Conservation (phyloP, 2,888 invertebrate genomes). For the Margaritifera margaritifera region DNA sequence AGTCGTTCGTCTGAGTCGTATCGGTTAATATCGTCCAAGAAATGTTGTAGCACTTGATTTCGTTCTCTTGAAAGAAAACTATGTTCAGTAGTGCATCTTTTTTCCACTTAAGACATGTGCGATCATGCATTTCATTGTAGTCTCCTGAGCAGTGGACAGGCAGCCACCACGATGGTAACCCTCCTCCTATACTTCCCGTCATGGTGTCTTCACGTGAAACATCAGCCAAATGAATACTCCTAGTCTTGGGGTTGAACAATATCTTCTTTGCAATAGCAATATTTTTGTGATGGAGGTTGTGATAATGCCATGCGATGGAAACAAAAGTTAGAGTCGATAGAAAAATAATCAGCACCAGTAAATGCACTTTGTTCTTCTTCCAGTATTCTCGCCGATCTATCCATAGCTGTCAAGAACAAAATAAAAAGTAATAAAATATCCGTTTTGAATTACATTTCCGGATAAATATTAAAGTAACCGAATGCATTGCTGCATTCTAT, state of each 20-base stretch:
- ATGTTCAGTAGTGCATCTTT: conserved; percentile 51
- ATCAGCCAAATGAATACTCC: conserved; percentile 39
- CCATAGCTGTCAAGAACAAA: conserved; percentile 37
- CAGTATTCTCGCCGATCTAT: conserved; percentile 37
- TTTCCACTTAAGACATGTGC: conserved; percentile 60
- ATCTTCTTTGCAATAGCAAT: conserved; percentile 51
- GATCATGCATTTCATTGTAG: conserved; percentile 44
- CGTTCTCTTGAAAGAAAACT: conserved; percentile 33
- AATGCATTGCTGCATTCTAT: no score
- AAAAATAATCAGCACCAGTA: conserved; percentile 57
- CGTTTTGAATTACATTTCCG: no score
- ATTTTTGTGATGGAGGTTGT: conserved; percentile 41
- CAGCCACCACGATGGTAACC: conserved; percentile 56
- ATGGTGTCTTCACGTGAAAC: conserved; percentile 34
- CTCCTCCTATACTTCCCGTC: conserved; percentile 42
- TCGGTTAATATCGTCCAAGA: conserved; percentile 85
- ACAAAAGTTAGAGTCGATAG: conserved; percentile 50
- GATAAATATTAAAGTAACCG: no score
- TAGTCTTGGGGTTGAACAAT: conserved; percentile 50
- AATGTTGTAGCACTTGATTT: conserved; percentile 82
- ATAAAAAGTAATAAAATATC: no score
- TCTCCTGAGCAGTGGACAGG: conserved; percentile 55
- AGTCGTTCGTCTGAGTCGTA: conserved; percentile 82
- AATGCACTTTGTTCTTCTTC: conserved; percentile 51
- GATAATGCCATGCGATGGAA: conserved; percentile 55